Evolutionary conservation across 1,140 invertebrate genomes (phyloP), one percentile per base, ranked within the genome.

Genomic region (Laupala kohalensis): DNA sequence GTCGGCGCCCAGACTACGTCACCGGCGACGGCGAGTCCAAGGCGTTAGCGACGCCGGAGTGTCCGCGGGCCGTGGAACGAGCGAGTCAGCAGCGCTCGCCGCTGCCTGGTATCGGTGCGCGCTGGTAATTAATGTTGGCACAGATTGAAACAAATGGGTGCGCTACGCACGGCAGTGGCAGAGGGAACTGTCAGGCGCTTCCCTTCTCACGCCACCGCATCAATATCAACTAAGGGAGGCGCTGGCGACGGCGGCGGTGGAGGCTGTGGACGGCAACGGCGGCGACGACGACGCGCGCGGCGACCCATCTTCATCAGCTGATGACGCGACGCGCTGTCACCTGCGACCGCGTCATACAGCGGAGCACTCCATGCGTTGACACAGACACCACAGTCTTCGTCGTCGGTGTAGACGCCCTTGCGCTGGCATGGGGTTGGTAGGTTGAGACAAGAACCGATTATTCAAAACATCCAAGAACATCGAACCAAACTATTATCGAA

Each of bases 111-210:
- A 28, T 5, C 28, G 67, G 25, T 28, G 67, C 29, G 67, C 29
- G 26, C 37, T 53, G 28, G 53, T 70, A 70, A 70, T 70, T 70
- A 64, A 70, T 64, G 69, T 24, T 64, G 25, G 69, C 69, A 70
- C 69, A 70, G 69, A 70, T 70, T 70, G 69, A 70, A 70, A 70
- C 69, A 70, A 70, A 70, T 70, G 69, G 69, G 26, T 23, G 25
- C 28, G 37, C 37, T 13, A 53, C 37, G 37, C 64, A 9, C 64
- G 64, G 67, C 67, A 23, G 29, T 6, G 26, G 29, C 19, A 25
- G 26, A 69, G 67, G 67, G 67, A 69, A 69, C 67, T 69, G 67
- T 25, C 67, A 69, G 19, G 19, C 67, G 67, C 29, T 69, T 69
- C 67, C 67, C 67, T 69, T 69, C 67, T 25, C 67, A 69, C 67